Base-by-base conservation (phyloP, 2,888 invertebrate species). In the Phyllotreta striolata region DNA sequence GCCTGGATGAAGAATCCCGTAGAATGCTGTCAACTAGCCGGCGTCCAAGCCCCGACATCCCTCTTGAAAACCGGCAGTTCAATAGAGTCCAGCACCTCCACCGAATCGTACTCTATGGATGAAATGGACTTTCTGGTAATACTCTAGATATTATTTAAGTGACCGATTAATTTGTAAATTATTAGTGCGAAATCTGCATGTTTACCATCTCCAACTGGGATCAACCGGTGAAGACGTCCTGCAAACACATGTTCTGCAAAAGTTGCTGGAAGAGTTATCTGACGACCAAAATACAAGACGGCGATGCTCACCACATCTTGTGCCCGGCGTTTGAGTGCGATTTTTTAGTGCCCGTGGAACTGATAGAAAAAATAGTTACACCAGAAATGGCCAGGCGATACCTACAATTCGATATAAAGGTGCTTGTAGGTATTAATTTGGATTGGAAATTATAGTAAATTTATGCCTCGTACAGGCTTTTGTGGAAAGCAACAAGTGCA, bases 371-470 rank as follows among this genome's bases (percentile, higher is more conserved):
- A 68, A 78, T 88, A 60, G 88, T 89, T n/a, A 86, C 87, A 58
- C 85, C 88, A 1, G 86, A 88, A 69, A 87, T 88, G 83, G 88
- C 88, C 6, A 79, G 86, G 49, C 81, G 88, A 72, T 89, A 89
- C 76, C 80, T 89, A 14, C 88, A 89, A 75, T 89, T 89, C 79
- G 89, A 89, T 78, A 89, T 89, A 66, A 87, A 89, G 83, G 88
- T 87, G 73, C 24, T 24, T 3, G 24, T 24, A 24, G 24, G 24
- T 24, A 3, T 24, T n/a, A n/a, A 24, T 24, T 4, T 24, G 24
- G 24, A 24, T 24, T 24, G 24, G 24, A 24, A 12, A 41, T 6
- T 37, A 38, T 12, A 13, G n/a, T 38, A 6, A 34, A 52, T n/a
- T 37, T 51, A 51, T 38, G 14, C 56, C 66, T 34, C 38, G 41